Evolutionary conservation across 2,113 vertebrate species (phyloP), one percentile per base, ranked within the genome.

Genomic region (Pelmatolapia mariae): DNA sequence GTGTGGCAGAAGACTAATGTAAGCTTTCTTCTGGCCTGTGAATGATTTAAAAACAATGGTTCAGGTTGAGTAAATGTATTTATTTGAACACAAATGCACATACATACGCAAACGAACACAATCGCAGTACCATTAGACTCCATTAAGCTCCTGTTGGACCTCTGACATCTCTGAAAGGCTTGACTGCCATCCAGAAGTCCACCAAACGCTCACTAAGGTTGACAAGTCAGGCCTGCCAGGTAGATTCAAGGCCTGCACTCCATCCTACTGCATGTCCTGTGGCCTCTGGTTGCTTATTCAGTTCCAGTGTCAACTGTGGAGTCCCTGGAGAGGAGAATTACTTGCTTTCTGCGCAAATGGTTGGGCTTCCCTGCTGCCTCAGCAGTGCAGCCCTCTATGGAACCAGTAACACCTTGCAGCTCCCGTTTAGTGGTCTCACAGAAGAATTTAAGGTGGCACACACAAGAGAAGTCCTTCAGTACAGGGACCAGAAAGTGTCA

Each of bases 81-180:
- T n/a, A 68, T 57, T 40, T 68, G 2, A 68, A 68, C 11, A 68
- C 33, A 40, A 68, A 40, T 68, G 63, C 33, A 22, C 10, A 18
- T 61, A 33, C 57, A 61, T 18, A 18, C 2, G 1, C 15, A 66
- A 36, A 12, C 2, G 0, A 11, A 36, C 61, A 61, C 59, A 33
- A 19, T 33, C 3, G 8, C 29, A 33, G 59, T 33, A 63, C 10
- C 57, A 61, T 61, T 31, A 1, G 56, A 16, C 56, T 29, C 24
- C 56, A 59, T 29, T 59, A 9, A 59, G 56, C 56, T 59, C 1
- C 13, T 59, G 13, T 2, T 59, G 24, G 24, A 16, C 24, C 13
- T 59, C 24, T 16, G 56, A 57, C 56, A 9, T 59, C 56, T 59
- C 26, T 59, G 26, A 59, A 59, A 59, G 26, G 26, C 56, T 59